These are phyloP conservation scores for Toxostoma redivivum DNA, from an alignment of 2,113 vertebrate species.

Conservation along the genomic window DNA sequence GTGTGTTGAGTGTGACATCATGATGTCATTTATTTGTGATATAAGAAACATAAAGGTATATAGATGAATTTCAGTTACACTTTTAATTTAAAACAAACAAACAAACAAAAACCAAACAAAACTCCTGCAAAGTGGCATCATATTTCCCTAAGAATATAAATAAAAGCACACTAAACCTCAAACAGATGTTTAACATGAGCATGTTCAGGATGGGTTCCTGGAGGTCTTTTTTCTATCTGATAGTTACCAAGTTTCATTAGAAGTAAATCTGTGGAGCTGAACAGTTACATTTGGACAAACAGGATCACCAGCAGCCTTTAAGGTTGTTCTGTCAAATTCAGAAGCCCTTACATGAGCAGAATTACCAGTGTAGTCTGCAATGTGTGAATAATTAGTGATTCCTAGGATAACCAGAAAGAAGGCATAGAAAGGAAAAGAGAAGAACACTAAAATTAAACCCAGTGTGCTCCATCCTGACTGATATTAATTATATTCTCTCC, in stretches of 20 bases:
- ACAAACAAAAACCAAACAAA: no score
- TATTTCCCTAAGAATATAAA: neutral
- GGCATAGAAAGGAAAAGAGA: neutral
- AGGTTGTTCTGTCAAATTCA: neutral
- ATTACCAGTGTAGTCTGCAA: neutral
- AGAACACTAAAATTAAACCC: neutral
- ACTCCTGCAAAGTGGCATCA: neutral
- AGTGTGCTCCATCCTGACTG: neutral
- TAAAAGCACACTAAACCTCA: neutral
- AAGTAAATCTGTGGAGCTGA: neutral
- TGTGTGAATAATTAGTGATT: neutral
- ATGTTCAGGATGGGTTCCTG: neutral
- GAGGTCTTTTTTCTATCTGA: neutral
- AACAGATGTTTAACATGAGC: neutral
- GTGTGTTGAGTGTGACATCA: neutral
- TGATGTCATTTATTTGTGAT: neutral
- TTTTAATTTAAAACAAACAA: neutral
- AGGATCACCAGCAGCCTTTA: neutral
- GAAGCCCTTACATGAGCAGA: neutral
- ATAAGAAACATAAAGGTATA: neutral
- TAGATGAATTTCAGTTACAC: neutral
- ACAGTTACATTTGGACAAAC: neutral
- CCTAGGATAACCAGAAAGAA: neutral
- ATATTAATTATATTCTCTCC: neutral
- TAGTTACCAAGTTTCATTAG: neutral